Percentiles rank a stretch among this genome's conserved stretches.
phyloP scores from a whole-genome alignment of 1,140 invertebrate genomes.

The Glossosoma conforme region DNA sequence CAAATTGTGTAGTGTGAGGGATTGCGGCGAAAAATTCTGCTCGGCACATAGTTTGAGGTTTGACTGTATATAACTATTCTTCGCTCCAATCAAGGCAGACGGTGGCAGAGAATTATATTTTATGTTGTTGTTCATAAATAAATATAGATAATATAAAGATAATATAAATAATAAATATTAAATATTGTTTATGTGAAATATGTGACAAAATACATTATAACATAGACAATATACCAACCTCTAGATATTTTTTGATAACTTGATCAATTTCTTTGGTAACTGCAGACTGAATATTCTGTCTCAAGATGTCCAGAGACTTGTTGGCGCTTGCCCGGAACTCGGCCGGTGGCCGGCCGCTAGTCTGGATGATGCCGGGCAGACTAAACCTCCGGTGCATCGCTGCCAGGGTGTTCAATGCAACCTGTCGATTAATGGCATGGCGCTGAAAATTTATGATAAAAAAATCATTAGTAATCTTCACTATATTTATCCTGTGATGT shows the following conservation, averaged over 20 bases:
- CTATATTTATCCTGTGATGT: too few species aligned
- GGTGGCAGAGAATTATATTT: too few species aligned
- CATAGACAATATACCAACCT: slow-evolving; percentile 48
- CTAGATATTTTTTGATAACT: slow-evolving; percentile 69
- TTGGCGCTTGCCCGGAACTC: slow-evolving; percentile 55
- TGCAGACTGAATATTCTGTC: slow-evolving; percentile 67
- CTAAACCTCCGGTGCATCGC: slow-evolving; percentile 52
- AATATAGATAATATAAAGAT: too few species aligned
- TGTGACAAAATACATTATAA: not conserved
- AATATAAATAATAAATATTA: too few species aligned
- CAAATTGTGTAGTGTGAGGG: too few species aligned
- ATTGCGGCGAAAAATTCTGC: too few species aligned
- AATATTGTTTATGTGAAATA: not conserved
- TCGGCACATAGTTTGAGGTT: too few species aligned
- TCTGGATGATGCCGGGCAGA: slow-evolving; percentile 49
- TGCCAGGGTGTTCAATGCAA: slow-evolving; percentile 57
- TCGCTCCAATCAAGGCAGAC: too few species aligned
- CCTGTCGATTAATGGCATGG: slow-evolving; percentile 58
- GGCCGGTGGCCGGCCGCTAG: slow-evolving; percentile 47
- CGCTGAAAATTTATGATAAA: slow-evolving; percentile 47
- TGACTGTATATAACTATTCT: too few species aligned
- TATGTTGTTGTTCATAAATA: too few species aligned
- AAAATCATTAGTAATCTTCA: too few species aligned
- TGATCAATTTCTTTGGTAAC: slow-evolving; percentile 75
- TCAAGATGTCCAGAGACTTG: slow-evolving; percentile 67